Evolutionary conservation across 2,888 invertebrate genomes (phyloP), one percentile per base, ranked within the genome.

Genomic region (Cheilosia pagana): DNA sequence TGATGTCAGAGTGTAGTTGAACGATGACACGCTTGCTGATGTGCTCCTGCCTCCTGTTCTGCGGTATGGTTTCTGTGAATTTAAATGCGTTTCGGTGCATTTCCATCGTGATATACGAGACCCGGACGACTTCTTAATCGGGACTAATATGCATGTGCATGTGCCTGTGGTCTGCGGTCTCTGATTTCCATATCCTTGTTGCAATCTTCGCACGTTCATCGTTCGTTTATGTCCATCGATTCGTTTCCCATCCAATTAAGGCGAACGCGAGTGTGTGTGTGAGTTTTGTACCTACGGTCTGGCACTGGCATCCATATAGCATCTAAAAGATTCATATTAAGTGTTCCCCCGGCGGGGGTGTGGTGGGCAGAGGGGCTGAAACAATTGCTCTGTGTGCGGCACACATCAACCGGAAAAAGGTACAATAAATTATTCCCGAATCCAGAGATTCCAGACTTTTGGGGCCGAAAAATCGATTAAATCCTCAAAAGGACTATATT

Each of bases 341-440:
- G 52, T 67, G 59, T 63, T 62, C 75, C 81, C 68, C 28, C 2
- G 23, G 50, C n/a, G n/a, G n/a, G n/a, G n/a, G n/a, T n/a, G n/a
- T 62, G 23, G 25, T 52, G 23, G 62, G 28, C 10, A 19, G 48
- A n/a, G 14, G 50, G 8, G 3, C 14, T 3, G 39, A 59, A 83
- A 79, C 74, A 83, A 83, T 83, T 75, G 83, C 52, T 70, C 35
- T 70, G 55, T 79, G 79, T 83, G 63, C 79, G 70, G 70, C 83
- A 70, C 83, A 79, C 70, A 83, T 83, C 83, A 83, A 83, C 83
- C 83, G 74, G 83, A 79, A 83, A 82, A 83, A 78, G 82, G 83
- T 83, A 83, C 83, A 74, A 83, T 83, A 83, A 83, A 83, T 83
- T 83, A 83, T 79, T 79, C 70, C 79, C 65, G 68, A 74, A 79